Base-by-base conservation (phyloP, 1,140 invertebrate species). In the Caenorhabditis latens region DNA sequence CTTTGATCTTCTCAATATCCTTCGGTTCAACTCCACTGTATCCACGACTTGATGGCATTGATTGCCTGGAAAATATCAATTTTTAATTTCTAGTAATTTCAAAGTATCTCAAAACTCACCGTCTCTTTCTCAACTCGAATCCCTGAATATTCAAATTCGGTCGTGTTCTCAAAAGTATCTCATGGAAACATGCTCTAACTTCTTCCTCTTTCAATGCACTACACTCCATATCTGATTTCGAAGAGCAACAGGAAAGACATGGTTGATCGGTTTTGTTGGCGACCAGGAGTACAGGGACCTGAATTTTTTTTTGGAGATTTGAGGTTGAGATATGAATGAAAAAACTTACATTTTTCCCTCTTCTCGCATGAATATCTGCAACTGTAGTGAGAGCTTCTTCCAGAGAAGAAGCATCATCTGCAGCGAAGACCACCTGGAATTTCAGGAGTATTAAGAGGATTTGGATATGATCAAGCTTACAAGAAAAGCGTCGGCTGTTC, bases 401-500 rank as follows among this genome's bases (percentile, higher is more conserved):
- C n/a, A 88, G 93, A 11, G 89, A 88, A n/a, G 63, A 48, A 1
- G 88, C 85, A 53, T 90, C 89, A 57, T 91, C 88, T 8, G 87
- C 67, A 6, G 91, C 65, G 57, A 93, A 91, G 40, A 91, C 91
- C 2, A 91, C 87, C 90, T 91, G n/a, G 21, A 63, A 90, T 50
- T 86, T 8, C 5, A 14, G n/a, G n/a, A 1, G 48, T 2, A 6
- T 65, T 46, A 43, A 55, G 32, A 8, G n/a, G 42, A 50, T n/a
- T 55, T 32, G 2, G 32, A 32, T 32, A 32, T 32, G 32, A 0
- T 32, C 2, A 0, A 19, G 21, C 83, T 63, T 58, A 91, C 91
- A 79, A 91, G 84, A 83, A 92, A 92, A 19, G 91, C 91, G 65
- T 92, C 89, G 6, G 89, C 91, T n/a, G 88, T 90, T 32, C 86